A percentile compares a stretch with the other conserved stretches of the same genome.
Conservation (phyloP, 2,888 invertebrate genomes). For the Volucella zonaria region DNA sequence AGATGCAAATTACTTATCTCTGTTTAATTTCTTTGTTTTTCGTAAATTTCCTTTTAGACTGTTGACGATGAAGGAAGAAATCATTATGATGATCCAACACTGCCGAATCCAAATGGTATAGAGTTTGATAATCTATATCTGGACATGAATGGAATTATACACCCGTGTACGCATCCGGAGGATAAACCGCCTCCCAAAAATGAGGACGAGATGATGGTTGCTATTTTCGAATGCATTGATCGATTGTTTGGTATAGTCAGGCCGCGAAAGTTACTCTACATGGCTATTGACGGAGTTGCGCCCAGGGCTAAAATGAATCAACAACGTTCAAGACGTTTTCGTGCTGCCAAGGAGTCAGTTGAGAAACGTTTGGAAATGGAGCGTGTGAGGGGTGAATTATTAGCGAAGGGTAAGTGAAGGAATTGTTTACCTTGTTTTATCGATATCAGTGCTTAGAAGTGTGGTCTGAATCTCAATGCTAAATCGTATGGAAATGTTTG, state of each 20-base stretch:
- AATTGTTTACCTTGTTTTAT: too few species aligned
- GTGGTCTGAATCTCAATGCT: too few species aligned
- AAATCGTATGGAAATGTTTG: too few species aligned
- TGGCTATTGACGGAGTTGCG: conserved; percentile 99
- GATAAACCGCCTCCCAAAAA: conserved; percentile 98
- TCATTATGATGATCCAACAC: conserved; percentile 90
- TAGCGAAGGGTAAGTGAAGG: conserved; percentile 84
- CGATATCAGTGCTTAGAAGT: too few species aligned
- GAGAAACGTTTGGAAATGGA: conserved; percentile 95
- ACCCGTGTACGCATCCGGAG: conserved; percentile 99
- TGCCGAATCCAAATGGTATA: conserved; percentile 97
- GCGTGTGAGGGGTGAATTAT: conserved; percentile 89
- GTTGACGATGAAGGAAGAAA: conserved; percentile 89
- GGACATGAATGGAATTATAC: conserved; percentile 99
- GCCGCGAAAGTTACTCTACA: conserved; percentile 96
- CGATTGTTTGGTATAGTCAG: conserved; percentile 95
- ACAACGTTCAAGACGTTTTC: conserved; percentile 97
- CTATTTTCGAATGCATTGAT: conserved; percentile 99
- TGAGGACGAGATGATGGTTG: conserved; percentile 99
- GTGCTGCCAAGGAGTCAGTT: conserved; percentile 96
- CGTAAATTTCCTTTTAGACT: conserved; percentile 83
- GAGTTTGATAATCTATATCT: conserved; percentile 99
- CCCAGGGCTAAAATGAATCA: conserved; percentile 99
- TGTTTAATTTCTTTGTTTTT: conserved; percentile 21
- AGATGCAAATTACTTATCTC: background rate